These are phyloP conservation scores for Planiliza haematocheilus DNA, from an alignment of 2,113 vertebrate genomes.

Conservation along the genomic window DNA sequence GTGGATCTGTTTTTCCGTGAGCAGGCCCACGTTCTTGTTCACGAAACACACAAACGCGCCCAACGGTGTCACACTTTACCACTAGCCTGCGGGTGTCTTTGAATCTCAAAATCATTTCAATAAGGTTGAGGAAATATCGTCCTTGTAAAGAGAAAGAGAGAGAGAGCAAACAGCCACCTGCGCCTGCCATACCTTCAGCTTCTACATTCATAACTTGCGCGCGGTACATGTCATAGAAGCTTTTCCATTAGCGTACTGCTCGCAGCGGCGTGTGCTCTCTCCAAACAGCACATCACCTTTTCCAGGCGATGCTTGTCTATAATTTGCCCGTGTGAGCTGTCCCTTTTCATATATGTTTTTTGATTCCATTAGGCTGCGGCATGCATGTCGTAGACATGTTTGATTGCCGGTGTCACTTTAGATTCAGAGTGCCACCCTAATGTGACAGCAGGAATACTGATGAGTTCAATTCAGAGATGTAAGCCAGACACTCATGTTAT, in stretches of 20 bases:
- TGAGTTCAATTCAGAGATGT: conserved; percentile 56
- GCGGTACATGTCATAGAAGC: background rate
- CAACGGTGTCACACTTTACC: no score
- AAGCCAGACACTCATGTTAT: conserved; percentile 74
- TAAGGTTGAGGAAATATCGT: no score
- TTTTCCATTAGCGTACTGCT: conserved; percentile 10
- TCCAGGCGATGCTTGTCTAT: conserved; percentile 19
- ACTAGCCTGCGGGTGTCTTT: no score
- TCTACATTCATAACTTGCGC: background rate
- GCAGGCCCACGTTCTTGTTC: no score
- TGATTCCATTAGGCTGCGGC: conserved; percentile 44
- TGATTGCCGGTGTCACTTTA: conserved; percentile 60
- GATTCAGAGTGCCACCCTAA: conserved; percentile 61
- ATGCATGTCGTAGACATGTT: conserved; percentile 17
- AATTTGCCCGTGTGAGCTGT: conserved; percentile 47
- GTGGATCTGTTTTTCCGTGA: no score
- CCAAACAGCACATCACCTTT: conserved; percentile 33
- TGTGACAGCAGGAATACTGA: conserved; percentile 70
- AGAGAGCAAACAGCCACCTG: background rate
- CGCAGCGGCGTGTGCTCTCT: conserved; percentile 10
- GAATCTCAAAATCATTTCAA: no score
- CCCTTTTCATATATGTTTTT: conserved; percentile 30
- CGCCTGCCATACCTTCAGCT: background rate
- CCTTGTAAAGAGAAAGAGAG: no score
- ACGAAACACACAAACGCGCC: no score